Base-by-base conservation (phyloP, 1,140 invertebrate genomes). In the Mercenaria mercenaria region DNA sequence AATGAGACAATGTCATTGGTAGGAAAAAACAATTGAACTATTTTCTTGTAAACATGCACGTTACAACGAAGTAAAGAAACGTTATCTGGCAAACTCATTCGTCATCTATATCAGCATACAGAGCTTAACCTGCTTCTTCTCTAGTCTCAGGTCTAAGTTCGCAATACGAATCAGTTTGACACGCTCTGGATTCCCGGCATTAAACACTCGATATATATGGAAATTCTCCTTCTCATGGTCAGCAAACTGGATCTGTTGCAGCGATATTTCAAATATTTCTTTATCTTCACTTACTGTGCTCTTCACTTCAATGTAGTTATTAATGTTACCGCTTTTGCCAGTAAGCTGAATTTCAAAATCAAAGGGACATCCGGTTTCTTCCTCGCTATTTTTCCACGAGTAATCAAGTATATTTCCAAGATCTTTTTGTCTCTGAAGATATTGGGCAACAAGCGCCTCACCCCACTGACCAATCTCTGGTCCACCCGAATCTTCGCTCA, bases 171-270 rank as follows among this genome's bases (percentile, higher is more conserved):
- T 91, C 3, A 95, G 89, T 87, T 89, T 85, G 0, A 94, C 92
- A 26, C 91, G 82, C 18, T 93, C 91, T 1, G 84, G 52, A 29
- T 92, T 84, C 1, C 94, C 92, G 0, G 94, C 94, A 87, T 93
- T 94, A 72, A 94, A 95, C 32, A 95, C 92, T 32, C 95, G 82
- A 85, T 94, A 95, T 13, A 95, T 92, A 74, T 95, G 93, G 67
- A 92, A 95, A 23, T 86, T 87, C 26, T 93, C 92, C 26, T 91
- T 91, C 50, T 93, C 83, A 39, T 94, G 89, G 13, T 91, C 81
- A 8, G 95, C 95, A 92, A 95, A 95, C 74, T 93, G 82, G 11
- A 95, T 89, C 85, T 95, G 92, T 39, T 91, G 91, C 6, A 91
- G 61, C 8, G 94, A 95, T 61, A 95, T 94, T 52, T 94, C 94